Percentiles rank a stretch among this genome's conserved stretches.
These are phyloP conservation scores for Sula dactylatra DNA, from an alignment of 2,113 vertebrate genomes.

Conservation along the genomic window DNA sequence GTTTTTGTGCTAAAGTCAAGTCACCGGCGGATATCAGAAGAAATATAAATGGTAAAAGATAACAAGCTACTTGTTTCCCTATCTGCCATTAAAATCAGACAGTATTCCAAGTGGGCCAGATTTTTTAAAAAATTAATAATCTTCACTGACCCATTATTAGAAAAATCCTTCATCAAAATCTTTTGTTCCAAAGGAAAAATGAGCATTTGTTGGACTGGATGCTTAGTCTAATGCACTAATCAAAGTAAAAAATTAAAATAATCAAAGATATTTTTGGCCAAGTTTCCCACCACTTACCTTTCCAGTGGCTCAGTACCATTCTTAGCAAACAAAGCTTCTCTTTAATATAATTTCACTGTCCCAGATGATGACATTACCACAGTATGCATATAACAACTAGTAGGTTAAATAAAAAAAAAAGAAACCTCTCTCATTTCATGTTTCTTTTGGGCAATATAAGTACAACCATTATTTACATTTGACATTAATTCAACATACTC, in stretches of 20 bases:
- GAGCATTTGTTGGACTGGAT: not conserved
- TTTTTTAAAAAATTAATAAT: not conserved
- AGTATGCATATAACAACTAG: not conserved
- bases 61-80: not conserved
- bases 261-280: not conserved
- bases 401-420: not conserved
- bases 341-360: not conserved
- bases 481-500: not conserved
- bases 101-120: not conserved
- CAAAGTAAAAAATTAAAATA: not conserved
- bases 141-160: not conserved
- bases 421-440: not conserved
- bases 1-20: not conserved
- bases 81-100: not conserved
- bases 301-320: not conserved
- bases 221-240: not conserved
- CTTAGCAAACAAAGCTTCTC: not conserved
- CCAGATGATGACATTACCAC: not conserved
- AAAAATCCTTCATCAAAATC: not conserved
- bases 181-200: not conserved
- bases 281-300: not conserved
- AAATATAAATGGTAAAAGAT: not conserved
- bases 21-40: not conserved
- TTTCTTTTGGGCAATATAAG: not conserved
- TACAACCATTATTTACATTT: not conserved